Conservation (phyloP, 2,113 vertebrate genomes). For the Calidris pugnax region DNA sequence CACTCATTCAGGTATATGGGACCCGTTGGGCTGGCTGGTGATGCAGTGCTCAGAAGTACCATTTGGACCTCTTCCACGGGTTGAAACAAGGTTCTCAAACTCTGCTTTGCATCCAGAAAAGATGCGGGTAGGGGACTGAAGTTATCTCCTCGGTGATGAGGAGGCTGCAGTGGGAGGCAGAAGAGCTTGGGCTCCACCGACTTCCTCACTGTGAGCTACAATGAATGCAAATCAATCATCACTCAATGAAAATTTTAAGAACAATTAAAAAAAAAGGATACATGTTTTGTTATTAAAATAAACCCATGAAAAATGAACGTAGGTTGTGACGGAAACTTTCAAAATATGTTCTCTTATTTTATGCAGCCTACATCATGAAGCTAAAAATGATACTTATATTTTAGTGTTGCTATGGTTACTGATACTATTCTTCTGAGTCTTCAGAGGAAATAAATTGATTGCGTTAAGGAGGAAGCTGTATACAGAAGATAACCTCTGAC, state of each 20-base stretch:
- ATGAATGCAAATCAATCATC: background rate
- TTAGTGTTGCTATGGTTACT: conserved; percentile 57
- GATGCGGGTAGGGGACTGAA: background rate
- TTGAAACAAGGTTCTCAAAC: background rate
- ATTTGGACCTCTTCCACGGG: background rate
- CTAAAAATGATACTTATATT: conserved; percentile 53
- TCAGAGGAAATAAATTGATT: conserved; percentile 9
- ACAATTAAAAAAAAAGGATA: background rate
- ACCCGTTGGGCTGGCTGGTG: background rate
- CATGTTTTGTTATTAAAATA: conserved; percentile 8
- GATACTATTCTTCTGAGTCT: conserved; percentile 36
- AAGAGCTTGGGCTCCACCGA: background rate
- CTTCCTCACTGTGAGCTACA: background rate
- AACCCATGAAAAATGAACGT: background rate
- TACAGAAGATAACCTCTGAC: background rate
- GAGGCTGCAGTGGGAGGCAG: background rate
- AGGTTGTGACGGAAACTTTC: conserved; percentile 8
- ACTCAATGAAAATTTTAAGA: background rate
- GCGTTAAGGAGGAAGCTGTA: background rate
- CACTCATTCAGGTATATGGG: background rate
- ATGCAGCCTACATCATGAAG: conserved; percentile 15
- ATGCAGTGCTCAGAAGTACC: background rate
- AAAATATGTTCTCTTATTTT: background rate
- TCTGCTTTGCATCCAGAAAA: background rate
- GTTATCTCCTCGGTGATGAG: background rate